Evolutionary conservation across 2,888 invertebrate species (phyloP).

Genomic region (Ornithoptera priamus): DNA sequence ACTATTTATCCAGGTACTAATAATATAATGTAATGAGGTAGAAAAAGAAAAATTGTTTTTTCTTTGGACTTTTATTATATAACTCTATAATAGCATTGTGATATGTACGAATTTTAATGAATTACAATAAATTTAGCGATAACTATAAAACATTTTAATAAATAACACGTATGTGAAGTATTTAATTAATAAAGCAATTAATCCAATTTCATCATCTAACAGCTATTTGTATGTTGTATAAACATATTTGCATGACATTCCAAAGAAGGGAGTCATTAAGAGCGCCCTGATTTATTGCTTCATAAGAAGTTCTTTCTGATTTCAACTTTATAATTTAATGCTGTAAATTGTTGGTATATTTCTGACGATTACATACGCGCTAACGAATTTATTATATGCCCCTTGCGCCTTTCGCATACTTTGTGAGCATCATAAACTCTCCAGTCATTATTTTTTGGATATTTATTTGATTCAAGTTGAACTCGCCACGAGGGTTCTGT

Average conservation of each 20-base stretch:
- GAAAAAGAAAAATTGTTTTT: too few species aligned
- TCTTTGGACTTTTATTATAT: too few species aligned
- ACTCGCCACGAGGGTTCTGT: conserved; percentile 60
- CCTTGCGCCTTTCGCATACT: conserved; percentile 64
- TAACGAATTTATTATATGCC: conserved; percentile 70
- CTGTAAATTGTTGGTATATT: conserved; percentile 71
- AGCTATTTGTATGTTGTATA: conserved; percentile 10
- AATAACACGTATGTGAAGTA: neutral
- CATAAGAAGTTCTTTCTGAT: conserved; percentile 77
- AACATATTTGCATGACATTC: conserved; percentile 37
- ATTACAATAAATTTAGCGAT: too few species aligned
- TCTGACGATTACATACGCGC: conserved; percentile 73
- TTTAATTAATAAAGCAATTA: neutral
- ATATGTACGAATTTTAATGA: too few species aligned
- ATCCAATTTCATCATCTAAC: neutral
- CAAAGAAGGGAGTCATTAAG: conserved; percentile 56
- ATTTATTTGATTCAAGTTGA: conserved; percentile 67
- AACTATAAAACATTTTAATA: too few species aligned
- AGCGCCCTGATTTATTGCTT: conserved; percentile 65
- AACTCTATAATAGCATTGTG: too few species aligned
- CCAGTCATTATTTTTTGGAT: conserved; percentile 65
- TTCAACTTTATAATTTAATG: conserved; percentile 79
- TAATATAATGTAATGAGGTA: too few species aligned
- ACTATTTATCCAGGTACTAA: too few species aligned
- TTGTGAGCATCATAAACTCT: conserved; percentile 64